phyloP scores from a whole-genome alignment of 2,797 vertebrate species.

The Sparidentex hasta region DNA sequence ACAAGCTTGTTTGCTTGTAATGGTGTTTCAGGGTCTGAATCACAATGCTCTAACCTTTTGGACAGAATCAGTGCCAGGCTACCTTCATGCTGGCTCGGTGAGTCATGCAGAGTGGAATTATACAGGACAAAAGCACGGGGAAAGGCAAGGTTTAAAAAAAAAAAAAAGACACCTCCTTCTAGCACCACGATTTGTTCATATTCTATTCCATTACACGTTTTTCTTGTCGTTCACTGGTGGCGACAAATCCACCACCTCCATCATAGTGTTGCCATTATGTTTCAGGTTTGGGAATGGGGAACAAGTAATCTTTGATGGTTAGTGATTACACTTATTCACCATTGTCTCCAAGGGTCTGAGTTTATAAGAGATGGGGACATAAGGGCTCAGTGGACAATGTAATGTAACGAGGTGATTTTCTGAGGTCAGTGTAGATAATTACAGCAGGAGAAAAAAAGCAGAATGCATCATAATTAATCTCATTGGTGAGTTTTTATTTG shows the following conservation, averaged over 20 bases:
- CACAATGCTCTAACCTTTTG: constrained; percentile 38
- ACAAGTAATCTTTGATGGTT: too few relatives aligned
- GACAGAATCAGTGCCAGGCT: constrained; percentile 33
- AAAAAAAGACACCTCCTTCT: too few relatives aligned
- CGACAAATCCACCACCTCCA: background rate
- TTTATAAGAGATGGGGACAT: too few relatives aligned
- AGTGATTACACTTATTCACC: too few relatives aligned
- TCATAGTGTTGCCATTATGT: background rate
- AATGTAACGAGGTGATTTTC: too few relatives aligned
- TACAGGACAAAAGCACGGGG: background rate
- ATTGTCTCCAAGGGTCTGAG: too few relatives aligned
- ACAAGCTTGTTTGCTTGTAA: background rate
- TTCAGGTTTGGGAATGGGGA: background rate
- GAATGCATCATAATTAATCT: too few relatives aligned
- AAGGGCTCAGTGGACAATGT: too few relatives aligned
- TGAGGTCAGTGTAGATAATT: too few relatives aligned
- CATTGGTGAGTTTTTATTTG: too few relatives aligned
- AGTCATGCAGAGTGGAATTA: constrained; percentile 51
- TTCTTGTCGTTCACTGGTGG: background rate
- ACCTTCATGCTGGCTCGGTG: constrained; percentile 34
- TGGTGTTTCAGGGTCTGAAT: constrained; percentile 40
- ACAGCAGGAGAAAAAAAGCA: too few relatives aligned
- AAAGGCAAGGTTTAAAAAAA: background rate
- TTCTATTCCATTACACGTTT: background rate
- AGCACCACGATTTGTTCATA: background rate